Evolutionary conservation across 2,888 invertebrate species (phyloP).

Genomic region (Zygaena filipendulae): DNA sequence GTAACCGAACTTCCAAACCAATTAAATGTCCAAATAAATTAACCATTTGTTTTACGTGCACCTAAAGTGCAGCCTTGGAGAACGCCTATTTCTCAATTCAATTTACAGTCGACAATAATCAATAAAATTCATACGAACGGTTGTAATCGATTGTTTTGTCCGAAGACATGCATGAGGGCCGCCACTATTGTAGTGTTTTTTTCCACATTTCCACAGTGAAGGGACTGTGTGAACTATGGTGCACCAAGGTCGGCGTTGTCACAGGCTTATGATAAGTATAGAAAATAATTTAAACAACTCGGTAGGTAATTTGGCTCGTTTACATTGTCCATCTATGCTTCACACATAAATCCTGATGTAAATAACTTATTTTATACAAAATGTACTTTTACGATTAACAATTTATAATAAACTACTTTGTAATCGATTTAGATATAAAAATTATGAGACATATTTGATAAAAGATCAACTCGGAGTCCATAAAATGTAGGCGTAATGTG

Average conservation of each 20-base stretch:
- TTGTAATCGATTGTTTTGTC: conserved; percentile 62
- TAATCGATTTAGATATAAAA: conserved; percentile 29
- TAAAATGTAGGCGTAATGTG: conserved; percentile 43
- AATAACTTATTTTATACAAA: too few relatives aligned
- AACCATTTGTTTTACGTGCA: too few relatives aligned
- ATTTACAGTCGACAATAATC: conserved; percentile 52
- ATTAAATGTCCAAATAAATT: too few relatives aligned
- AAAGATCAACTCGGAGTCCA: conserved; percentile 21
- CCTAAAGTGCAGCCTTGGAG: conserved; percentile 37
- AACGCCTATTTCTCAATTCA: conserved; percentile 47
- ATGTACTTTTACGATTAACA: too few relatives aligned
- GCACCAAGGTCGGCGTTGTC: conserved; percentile 53
- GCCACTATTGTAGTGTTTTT: conserved; percentile 57
- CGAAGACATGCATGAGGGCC: conserved; percentile 46
- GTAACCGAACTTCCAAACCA: too few relatives aligned
- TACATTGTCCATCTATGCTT: too few relatives aligned
- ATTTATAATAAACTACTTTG: conserved; percentile 4
- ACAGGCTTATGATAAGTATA: conserved; percentile 33
- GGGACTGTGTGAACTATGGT: conserved; percentile 62
- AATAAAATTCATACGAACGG: conserved; percentile 53
- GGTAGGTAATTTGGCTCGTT: too few relatives aligned
- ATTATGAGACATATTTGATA: conserved; percentile 32
- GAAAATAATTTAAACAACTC: too few relatives aligned
- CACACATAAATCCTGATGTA: too few relatives aligned
- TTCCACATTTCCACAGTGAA: conserved; percentile 62